Conservation (phyloP, 2,797 vertebrate species). For the Notolabrus celidotus region DNA sequence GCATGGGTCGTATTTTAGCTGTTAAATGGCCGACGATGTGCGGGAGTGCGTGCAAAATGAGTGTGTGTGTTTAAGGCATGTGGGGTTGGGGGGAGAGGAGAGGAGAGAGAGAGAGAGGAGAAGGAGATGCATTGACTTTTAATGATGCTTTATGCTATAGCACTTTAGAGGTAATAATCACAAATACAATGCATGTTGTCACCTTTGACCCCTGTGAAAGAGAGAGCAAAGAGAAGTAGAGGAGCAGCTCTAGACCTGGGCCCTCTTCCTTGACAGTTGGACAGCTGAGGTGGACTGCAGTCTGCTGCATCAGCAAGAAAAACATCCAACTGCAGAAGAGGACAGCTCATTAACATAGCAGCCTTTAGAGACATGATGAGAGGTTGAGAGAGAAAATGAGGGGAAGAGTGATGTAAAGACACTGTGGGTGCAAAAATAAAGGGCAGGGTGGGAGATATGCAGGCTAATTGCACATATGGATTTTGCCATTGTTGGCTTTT, state of each 20-base stretch:
- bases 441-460: conserved; percentile 44
- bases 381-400: conserved; percentile 10
- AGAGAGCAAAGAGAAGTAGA: conserved; percentile 12
- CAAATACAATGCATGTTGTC: conserved; percentile 66
- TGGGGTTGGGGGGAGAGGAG: conserved; percentile 16
- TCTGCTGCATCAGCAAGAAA: conserved; percentile 49
- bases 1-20: conserved; percentile 77
- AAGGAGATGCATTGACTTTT: conserved; percentile 74
- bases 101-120: conserved; percentile 19
- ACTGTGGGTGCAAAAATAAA: conserved; percentile 42
- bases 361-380: conserved; percentile 37
- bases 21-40: conserved; percentile 71
- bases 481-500: conserved; percentile 78
- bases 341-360: conserved; percentile 57
- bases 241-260: conserved; percentile 34
- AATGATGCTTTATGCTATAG: conserved; percentile 72
- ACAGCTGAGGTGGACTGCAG: conserved; percentile 36
- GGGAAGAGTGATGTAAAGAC: conserved; percentile 39
- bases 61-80: conserved; percentile 44
- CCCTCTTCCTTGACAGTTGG: conserved; percentile 39
- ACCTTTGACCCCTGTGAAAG: conserved; percentile 61
- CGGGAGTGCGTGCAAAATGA: conserved; percentile 59
- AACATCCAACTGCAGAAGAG: conserved; percentile 33
- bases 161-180: conserved; percentile 77
- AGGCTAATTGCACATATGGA: conserved; percentile 76